Base-by-base conservation (phyloP, 2,888 invertebrate genomes). In the Isotomurus palustris region DNA sequence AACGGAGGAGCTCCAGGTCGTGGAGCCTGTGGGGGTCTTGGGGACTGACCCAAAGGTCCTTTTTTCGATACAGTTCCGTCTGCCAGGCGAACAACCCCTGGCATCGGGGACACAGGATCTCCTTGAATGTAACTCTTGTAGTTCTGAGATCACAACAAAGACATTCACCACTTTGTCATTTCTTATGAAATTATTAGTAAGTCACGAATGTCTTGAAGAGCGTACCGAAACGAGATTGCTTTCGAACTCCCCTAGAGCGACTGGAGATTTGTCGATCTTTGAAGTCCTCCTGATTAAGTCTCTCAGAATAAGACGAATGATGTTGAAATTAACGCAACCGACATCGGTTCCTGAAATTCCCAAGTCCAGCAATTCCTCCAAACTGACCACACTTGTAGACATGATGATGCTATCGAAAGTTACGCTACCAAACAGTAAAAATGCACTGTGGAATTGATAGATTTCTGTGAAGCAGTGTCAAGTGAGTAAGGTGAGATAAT, bases 261-360 rank as follows among this genome's bases (percentile, higher is more conserved):
- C 50, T 5, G 22, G 22, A 2, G 4, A 17, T 8, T 24, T 24
- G 27, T 27, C 52, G 10, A 28, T 6, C 38, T n/a, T 35, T 24
- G 14, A 25, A 3, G 25, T 8, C n/a, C 40, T 8, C 8, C 41
- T 4, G 24, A 52, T 40, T 27, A 52, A 12, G 28, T 52, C 41
- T 3, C 25, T 5, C 4, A 52, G 38, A 6, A 52, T 40, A 6
- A 52, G 29, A 3, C 52, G 52, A n/a, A 52, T 40, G 5, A 52
- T 41, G 28, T 52, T 52, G 28, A 52, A 52, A 27, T 52, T 52
- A 10, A 52, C 52, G 3, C 41, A 21, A 24, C 52, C 52, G 25
- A 52, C 52, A 32, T 52, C 52, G 4, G 17, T 14, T 6, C 24
- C 25, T 10, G 38, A 52, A 8, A 52, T 32, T 17, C 41, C 22